Conservation (phyloP, 2,797 vertebrate genomes). For the Tachyglossus aculeatus region DNA sequence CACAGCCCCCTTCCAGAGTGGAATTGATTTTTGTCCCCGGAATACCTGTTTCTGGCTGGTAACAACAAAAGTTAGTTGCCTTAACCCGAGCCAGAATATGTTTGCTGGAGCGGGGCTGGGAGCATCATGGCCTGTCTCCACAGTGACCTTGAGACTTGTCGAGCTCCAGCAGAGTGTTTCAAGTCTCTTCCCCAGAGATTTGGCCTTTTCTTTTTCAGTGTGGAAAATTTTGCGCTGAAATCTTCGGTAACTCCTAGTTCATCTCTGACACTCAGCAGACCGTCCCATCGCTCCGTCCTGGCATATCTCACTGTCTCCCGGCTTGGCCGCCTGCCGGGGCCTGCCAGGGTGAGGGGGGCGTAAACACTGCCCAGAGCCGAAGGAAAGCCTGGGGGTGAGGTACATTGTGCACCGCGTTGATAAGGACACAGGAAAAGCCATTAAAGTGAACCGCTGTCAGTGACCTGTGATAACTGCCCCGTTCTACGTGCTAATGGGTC, state of each 20-base stretch:
- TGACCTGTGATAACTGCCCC: slow-evolving; percentile 65
- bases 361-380: slow-evolving; percentile 68
- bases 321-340: slow-evolving; percentile 62
- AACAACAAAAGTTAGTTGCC: not conserved
- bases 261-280: slow-evolving; percentile 58
- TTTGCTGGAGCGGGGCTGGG: slow-evolving; percentile 13
- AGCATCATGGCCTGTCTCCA: slow-evolving; percentile 44
- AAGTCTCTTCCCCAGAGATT: slow-evolving; percentile 31
- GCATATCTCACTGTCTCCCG: slow-evolving; percentile 65
- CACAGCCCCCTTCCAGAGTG: too few relatives aligned
- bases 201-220: slow-evolving; percentile 12
- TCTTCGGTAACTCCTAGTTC: slow-evolving; percentile 44
- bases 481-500: slow-evolving; percentile 63
- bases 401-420: slow-evolving; percentile 72
- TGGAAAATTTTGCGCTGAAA: slow-evolving; percentile 54
- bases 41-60: slow-evolving; percentile 12
- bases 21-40: not conserved
- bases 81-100: not conserved
- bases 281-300: slow-evolving; percentile 56
- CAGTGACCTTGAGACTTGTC: slow-evolving; percentile 25
- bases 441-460: slow-evolving; percentile 50
- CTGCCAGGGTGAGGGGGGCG: slow-evolving; percentile 69
- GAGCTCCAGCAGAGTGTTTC: slow-evolving; percentile 25
- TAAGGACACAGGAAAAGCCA: slow-evolving; percentile 79
- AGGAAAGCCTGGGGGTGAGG: slow-evolving; percentile 61